phyloP scores from a whole-genome alignment of 2,113 vertebrate genomes.

The Rhizomys pruinosus region DNA sequence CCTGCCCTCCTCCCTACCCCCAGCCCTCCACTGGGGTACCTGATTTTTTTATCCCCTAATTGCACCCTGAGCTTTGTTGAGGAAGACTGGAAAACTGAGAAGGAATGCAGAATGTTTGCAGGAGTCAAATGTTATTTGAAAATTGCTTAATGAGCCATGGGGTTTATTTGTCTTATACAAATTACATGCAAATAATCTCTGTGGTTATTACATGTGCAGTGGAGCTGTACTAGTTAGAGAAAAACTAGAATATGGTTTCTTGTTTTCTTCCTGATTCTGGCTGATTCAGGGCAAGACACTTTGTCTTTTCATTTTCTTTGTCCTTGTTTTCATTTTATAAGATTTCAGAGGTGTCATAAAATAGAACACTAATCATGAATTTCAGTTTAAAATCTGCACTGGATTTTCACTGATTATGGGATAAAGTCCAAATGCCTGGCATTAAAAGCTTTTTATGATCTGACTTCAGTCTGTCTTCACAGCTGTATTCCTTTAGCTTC shows the following conservation, averaged over 20 bases:
- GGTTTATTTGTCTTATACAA: constrained; percentile 73
- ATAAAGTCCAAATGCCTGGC: constrained; percentile 65
- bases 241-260: constrained; percentile 41
- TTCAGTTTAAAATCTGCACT: constrained; percentile 61
- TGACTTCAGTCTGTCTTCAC: constrained; percentile 62
- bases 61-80: constrained; percentile 52
- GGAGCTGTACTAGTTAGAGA: constrained; percentile 45
- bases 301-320: constrained; percentile 34
- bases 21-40: background rate
- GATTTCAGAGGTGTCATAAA: constrained; percentile 60
- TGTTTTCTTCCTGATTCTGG: constrained; percentile 52
- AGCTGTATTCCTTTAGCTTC: constrained; percentile 58
- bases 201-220: constrained; percentile 15
- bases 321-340: background rate
- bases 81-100: constrained; percentile 59
- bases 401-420: constrained; percentile 52
- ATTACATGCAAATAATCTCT: constrained; percentile 72
- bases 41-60: constrained; percentile 35
- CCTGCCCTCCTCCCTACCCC: background rate
- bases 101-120: constrained; percentile 42
- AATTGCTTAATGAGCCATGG: constrained; percentile 44
- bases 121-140: constrained; percentile 56
- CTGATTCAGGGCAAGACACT: constrained; percentile 2
- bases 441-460: constrained; percentile 71
- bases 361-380: constrained; percentile 45